These are phyloP conservation scores for Dallia pectoralis DNA, from an alignment of 2,797 vertebrate genomes.

Conservation along the genomic window DNA sequence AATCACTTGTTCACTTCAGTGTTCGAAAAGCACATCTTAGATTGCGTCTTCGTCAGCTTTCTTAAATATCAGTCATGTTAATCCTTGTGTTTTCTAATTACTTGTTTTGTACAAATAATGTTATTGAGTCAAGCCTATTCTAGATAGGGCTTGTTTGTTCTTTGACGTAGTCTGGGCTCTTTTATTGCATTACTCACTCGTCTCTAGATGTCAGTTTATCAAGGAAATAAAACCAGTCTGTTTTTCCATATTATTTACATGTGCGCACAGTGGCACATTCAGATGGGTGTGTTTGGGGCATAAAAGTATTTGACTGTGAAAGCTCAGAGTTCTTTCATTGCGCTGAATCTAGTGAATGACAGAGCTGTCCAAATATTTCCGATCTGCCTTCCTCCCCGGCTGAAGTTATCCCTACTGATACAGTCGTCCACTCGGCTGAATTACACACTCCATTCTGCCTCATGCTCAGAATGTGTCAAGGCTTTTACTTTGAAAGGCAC, in stretches of 20 bases:
- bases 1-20: background rate
- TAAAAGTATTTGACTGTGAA: background rate
- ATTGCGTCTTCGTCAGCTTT: background rate
- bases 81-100: background rate
- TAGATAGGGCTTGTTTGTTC: background rate
- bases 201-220: background rate
- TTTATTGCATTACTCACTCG: no score
- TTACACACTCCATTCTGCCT: no score
- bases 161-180: background rate
- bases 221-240: background rate
- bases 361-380: background rate
- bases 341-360: background rate
- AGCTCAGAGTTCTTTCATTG: background rate
- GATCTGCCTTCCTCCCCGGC: no score
- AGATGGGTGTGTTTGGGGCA: background rate
- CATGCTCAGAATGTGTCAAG: no score
- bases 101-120: background rate
- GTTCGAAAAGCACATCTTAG: no score
- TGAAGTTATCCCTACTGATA: no score
- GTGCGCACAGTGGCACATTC: background rate
- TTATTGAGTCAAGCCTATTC: background rate
- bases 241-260: constrained; percentile 15
- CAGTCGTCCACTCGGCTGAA: background rate
- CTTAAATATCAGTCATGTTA: background rate
- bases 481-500: no score